These are phyloP conservation scores for Pelobates cultripes DNA, from an alignment of 2,797 vertebrate genomes.

Conservation along the genomic window DNA sequence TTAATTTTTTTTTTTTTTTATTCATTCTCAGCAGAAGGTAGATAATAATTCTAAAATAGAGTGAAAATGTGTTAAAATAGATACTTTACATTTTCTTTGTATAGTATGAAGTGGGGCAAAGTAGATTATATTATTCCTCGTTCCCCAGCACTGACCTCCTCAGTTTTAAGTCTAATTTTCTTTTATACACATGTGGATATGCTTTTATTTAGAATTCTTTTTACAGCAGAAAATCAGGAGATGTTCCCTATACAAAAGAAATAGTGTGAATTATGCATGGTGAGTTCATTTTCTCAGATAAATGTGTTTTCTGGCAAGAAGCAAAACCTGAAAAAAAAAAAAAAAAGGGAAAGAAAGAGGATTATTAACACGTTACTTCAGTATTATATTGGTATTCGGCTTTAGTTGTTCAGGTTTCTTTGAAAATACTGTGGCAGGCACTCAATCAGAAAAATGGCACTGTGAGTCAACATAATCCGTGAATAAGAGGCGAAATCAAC, in stretches of 20 bases:
- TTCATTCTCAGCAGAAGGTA: no score
- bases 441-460: slow-evolving; percentile 41
- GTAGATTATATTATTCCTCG: no score
- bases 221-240: slow-evolving; percentile 24
- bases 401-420: slow-evolving; percentile 42
- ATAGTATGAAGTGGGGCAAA: no score
- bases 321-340: slow-evolving; percentile 20
- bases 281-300: slow-evolving; percentile 42
- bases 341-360: slow-evolving; percentile 31
- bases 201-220: slow-evolving; percentile 21
- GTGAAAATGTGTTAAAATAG: no score
- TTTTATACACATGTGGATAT: not conserved
- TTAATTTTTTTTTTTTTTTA: no score
- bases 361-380: slow-evolving; percentile 45
- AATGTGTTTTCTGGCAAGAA: slow-evolving; percentile 40
- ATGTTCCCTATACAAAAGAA: slow-evolving; percentile 22
- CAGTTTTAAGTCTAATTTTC: not conserved
- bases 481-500: slow-evolving; percentile 37
- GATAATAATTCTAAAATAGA: no score
- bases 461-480: slow-evolving; percentile 42
- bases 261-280: slow-evolving; percentile 41
- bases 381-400: slow-evolving; percentile 32
- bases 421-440: slow-evolving; percentile 41
- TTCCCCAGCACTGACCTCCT: no score
- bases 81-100: no score